phyloP scores from a whole-genome alignment of 2,888 invertebrate species.

The Troides oblongomaculatus region DNA sequence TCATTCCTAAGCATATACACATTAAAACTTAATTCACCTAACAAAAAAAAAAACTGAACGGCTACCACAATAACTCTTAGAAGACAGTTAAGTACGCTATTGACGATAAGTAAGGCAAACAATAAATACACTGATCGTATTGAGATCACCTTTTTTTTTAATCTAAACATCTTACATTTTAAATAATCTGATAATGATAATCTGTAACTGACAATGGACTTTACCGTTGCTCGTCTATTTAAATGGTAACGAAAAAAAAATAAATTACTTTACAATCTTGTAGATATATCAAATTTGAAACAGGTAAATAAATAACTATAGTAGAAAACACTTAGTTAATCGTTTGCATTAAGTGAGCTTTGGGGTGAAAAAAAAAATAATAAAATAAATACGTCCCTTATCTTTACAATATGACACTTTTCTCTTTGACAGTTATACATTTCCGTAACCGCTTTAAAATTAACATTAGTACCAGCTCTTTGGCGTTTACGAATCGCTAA shows the following conservation, averaged over 20 bases:
- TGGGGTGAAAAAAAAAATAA: slow-evolving; percentile 38
- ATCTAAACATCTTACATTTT: slow-evolving; percentile 66
- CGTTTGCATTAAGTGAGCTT: slow-evolving; percentile 40
- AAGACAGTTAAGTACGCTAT: slow-evolving; percentile 70
- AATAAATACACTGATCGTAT: slow-evolving; percentile 78
- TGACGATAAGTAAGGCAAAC: slow-evolving; percentile 68
- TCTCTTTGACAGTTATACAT: slow-evolving; percentile 34
- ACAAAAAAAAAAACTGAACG: slow-evolving; percentile 29
- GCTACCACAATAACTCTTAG: slow-evolving; percentile 32
- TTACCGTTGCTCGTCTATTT: slow-evolving; percentile 45
- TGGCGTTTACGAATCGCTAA: slow-evolving; percentile 61
- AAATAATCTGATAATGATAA: slow-evolving; percentile 49
- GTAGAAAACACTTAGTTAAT: slow-evolving; percentile 43
- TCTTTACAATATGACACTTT: slow-evolving; percentile 38
- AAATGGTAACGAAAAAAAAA: slow-evolving; percentile 68
- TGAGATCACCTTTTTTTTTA: slow-evolving; percentile 76
- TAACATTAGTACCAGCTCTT: slow-evolving; percentile 57
- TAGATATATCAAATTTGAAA: slow-evolving; percentile 27
- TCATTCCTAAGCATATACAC: slow-evolving; percentile 1
- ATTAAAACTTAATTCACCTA: slow-evolving; percentile 20
- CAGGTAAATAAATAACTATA: slow-evolving; percentile 42
- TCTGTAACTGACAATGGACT: slow-evolving; percentile 68
- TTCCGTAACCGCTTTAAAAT: slow-evolving; percentile 29
- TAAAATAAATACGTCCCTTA: slow-evolving; percentile 30
- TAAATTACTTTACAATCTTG: slow-evolving; percentile 48